These are phyloP conservation scores for Dyspetes luteomarginatus DNA, from an alignment of 2,888 invertebrate species.

Conservation along the genomic window DNA sequence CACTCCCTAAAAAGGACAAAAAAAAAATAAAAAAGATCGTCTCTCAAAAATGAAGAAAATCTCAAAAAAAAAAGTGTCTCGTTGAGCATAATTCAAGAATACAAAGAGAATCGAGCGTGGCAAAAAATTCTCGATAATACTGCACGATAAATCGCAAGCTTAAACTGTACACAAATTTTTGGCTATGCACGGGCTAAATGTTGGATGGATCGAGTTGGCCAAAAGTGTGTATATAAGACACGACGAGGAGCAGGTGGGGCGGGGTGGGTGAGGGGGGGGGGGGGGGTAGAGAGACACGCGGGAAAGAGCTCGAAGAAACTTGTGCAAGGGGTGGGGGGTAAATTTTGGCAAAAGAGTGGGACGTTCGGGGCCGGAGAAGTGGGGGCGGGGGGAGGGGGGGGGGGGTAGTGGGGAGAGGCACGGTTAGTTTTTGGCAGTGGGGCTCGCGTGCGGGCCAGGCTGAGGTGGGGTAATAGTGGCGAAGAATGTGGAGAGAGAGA, in stretches of 20 bases:
- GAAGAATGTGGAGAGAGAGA: conserved; percentile 60
- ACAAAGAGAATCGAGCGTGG: neutral
- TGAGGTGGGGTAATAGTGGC: no score
- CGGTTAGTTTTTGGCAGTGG: conserved; percentile 43
- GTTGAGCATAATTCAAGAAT: no score
- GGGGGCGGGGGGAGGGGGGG: conserved; percentile 70
- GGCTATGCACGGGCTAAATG: conserved; percentile 79
- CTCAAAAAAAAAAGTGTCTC: no score
- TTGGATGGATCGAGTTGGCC: conserved; percentile 72
- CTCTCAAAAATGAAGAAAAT: no score
- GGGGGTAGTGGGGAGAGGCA: conserved; percentile 43
- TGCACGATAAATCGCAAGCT: conserved; percentile 60
- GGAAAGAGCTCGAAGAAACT: conserved; percentile 63
- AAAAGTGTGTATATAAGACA: conserved; percentile 67
- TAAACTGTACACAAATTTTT: conserved; percentile 81
- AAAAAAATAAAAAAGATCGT: no score
- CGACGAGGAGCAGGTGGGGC: conserved; percentile 70
- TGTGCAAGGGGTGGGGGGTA: conserved; percentile 57
- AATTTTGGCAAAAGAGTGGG: conserved; percentile 63
- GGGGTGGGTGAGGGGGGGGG: conserved; percentile 65
- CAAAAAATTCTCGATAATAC: neutral
- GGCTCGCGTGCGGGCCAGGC: no score
- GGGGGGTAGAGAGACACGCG: conserved; percentile 63
- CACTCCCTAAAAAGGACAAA: no score
- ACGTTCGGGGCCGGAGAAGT: conserved; percentile 65